Evolutionary conservation across 2,888 invertebrate genomes (phyloP), one percentile per base, ranked within the genome.

Genomic region (Carabus problematicus): DNA sequence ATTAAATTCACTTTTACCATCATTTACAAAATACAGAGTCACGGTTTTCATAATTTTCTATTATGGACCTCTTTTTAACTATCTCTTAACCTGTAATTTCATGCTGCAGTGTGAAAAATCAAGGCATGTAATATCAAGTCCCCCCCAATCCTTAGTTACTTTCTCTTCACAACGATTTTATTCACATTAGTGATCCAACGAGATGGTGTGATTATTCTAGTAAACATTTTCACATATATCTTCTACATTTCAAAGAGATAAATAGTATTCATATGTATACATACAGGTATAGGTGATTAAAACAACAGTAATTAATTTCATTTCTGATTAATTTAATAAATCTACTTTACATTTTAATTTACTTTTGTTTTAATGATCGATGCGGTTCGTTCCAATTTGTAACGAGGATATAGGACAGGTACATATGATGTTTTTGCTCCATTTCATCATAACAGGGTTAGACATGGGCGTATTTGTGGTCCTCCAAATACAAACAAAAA

Each of bases 31-130:
- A 66, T 52, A 47, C 47, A 59, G 39, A 66, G 66, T 66, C 66
- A 66, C 66, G 66, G 40, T 66, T 66, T 66, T 64, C 64, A 56
- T 64, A 64, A 47, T 66, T 66, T 66, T 56, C 64, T 64, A 64
- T 55, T 64, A 56, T 39, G 29, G 14, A 40, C 11, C 40, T 29
- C n/a, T n/a, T 29, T 66, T 47, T 40, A 29, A 58, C 49, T 59
- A 59, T 58, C 66, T 59, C 66, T 47, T 66, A 66, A 66, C 59
- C 59, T 66, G 66, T 58, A 66, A 66, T 66, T 66, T 58, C 66
- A 66, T 66, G 66, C 47, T 4, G 47, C 41, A 59, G 66, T 66
- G 66, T 66, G 66, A 66, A 66, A 66, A 66, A 66, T 66, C 47
- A 49, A 59, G 49, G 66, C 66, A 66, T 66, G 66, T 66, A 66